Base-by-base conservation (phyloP, 2,797 vertebrate genomes). In the Loriculus beryllinus region DNA sequence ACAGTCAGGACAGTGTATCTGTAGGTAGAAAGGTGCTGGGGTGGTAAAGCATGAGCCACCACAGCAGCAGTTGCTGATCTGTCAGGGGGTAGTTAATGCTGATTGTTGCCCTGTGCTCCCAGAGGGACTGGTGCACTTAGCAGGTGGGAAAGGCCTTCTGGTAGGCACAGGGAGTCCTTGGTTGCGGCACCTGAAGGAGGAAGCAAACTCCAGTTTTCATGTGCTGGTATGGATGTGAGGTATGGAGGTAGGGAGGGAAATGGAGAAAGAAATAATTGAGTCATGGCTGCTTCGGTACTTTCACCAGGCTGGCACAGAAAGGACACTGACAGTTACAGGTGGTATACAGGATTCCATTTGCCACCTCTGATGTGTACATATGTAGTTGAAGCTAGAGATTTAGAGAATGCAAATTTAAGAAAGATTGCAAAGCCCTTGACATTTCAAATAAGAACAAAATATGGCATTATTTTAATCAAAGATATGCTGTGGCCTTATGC, bases 71-170 rank as follows among this genome's bases (percentile, higher is more conserved):
- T 12, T 42, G 25, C 54, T 63, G 14, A 6, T 57, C 43, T 82
- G 77, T 25, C 12, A 37, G n/a, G 35, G 80, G 17, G 33, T 33
- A 17, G 7, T 31, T 45, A 20, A 21, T 9, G 23, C 10, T 31
- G 28, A 9, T 28, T 23, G 10, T 45, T 29, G 18, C 28, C 42
- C 8, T 28, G 7, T 0, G 7, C 47, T 81, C 26, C 48, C 8
- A 6, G 21, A 1, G 7, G 29, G 4, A 4, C 29, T 81, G 45
- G 13, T 26, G 52, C 8, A 1, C 0, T 48, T 31, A 35, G 37
- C 26, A 12, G 39, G 3, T 16, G 14, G 40, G 62, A 77, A 56
- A n/a, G 14, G 19, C 2, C 0, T 39, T 19, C 42, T 75, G 57
- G 26, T 6, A 7, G 56, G n/a, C 22, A 67, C 28, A 33, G 17